A percentile compares a stretch with the other conserved stretches of the same genome.
Evolutionary conservation across 2,113 vertebrate genomes (phyloP).

Genomic region (Cariama cristata): DNA sequence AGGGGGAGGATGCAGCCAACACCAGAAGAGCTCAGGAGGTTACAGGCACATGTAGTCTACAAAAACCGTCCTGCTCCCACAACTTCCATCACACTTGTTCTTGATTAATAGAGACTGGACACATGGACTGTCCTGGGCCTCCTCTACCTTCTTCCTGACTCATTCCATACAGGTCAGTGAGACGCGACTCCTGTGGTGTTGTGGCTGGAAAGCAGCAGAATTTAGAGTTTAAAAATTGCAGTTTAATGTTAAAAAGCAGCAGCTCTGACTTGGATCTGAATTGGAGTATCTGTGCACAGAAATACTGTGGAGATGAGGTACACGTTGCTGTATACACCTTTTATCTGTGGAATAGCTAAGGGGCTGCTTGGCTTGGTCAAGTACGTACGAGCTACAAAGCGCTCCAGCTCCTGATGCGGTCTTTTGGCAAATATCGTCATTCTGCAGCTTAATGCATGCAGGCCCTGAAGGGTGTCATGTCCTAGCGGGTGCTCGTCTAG

Average conservation of each 20-base stretch:
- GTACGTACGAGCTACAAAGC: not conserved
- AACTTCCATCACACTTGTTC: not conserved
- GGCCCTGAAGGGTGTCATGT: not conserved
- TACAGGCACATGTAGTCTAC: not conserved
- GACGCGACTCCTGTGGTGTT: not conserved
- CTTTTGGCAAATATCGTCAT: accelerated
- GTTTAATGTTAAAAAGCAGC: not conserved
- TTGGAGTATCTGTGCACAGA: not conserved
- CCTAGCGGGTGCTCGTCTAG: not conserved
- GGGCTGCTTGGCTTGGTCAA: not conserved
- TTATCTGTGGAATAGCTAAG: too few relatives aligned
- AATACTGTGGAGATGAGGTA: not conserved
- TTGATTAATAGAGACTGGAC: not conserved
- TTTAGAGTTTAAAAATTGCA: not conserved
- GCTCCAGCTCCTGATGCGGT: not conserved
- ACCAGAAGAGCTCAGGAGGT: not conserved
- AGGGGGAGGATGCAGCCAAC: too few relatives aligned
- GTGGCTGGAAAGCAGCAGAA: not conserved
- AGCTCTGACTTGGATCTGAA: not conserved
- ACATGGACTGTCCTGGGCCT: not conserved
- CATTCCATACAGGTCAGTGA: not conserved
- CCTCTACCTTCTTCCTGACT: not conserved
- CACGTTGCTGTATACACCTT: not conserved
- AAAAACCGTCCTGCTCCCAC: not conserved
- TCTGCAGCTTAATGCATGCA: too few relatives aligned